Evolutionary conservation across 2,113 vertebrate species (phyloP).

Genomic region (Tamias sibiricus): DNA sequence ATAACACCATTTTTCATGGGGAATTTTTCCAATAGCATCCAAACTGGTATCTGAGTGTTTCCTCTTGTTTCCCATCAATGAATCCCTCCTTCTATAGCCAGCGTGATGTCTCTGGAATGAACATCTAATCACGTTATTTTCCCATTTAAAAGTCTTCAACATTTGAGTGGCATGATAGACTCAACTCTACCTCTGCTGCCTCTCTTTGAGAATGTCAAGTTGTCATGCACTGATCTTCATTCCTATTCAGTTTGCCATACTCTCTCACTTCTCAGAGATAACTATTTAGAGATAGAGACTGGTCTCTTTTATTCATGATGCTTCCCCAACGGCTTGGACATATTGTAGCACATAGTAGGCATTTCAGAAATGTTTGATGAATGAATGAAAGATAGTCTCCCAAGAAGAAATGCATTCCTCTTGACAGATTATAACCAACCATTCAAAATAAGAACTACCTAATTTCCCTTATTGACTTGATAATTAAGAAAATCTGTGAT

Average conservation of each 20-base stretch:
- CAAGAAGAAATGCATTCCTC: background rate
- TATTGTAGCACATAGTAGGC: background rate
- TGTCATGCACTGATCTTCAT: background rate
- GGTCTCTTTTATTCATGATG: background rate
- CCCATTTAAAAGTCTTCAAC: background rate
- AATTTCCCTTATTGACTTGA: background rate
- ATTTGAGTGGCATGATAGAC: background rate
- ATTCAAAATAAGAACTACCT: background rate
- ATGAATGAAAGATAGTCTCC: background rate
- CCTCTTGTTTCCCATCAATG: background rate
- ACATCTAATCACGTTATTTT: background rate
- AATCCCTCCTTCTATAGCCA: background rate
- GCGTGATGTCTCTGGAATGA: background rate
- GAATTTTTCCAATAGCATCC: background rate
- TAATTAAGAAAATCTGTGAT: constrained; percentile 46
- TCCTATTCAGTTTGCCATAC: background rate
- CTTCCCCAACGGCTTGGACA: background rate
- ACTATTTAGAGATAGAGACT: background rate
- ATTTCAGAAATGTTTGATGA: background rate
- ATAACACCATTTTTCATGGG: background rate
- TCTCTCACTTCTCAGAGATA: background rate
- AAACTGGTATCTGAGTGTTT: background rate
- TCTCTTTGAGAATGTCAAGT: background rate
- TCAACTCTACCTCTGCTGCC: background rate
- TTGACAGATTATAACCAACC: background rate